Conservation (phyloP, 2,113 vertebrate genomes). For the Nematolebias whitei region DNA sequence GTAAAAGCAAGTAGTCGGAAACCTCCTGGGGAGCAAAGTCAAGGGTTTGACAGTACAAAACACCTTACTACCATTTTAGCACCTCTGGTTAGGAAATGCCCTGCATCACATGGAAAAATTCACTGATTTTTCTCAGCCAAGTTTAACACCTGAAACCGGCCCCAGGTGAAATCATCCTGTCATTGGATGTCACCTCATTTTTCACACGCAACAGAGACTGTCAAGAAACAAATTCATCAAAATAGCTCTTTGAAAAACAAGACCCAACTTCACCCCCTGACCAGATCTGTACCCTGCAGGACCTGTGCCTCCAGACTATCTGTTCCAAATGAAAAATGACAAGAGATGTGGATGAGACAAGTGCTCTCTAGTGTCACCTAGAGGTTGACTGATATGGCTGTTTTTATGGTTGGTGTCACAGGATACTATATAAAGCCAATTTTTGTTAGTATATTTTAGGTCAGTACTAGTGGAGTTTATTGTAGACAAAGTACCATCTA, state of each 20-base stretch:
- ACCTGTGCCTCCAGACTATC: not conserved
- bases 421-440: too few species aligned
- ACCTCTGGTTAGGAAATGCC: not conserved
- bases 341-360: not conserved
- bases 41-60: not conserved
- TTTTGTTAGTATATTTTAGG: too few species aligned
- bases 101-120: not conserved
- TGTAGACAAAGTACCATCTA: too few species aligned
- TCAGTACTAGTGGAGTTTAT: too few species aligned
- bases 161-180: not conserved
- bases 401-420: not conserved
- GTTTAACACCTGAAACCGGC: not conserved
- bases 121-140: not conserved
- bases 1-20: not conserved
- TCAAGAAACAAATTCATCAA: too few species aligned
- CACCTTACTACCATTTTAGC: conserved; percentile 3
- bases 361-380: not conserved
- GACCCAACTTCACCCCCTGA: not conserved
- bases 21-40: not conserved
- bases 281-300: not conserved
- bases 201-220: not conserved
- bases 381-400: too few species aligned
- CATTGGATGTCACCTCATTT: not conserved
- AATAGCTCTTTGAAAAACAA: not conserved
- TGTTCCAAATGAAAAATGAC: not conserved